Conservation (phyloP, 2,797 vertebrate species). For the Mus spretus region DNA sequence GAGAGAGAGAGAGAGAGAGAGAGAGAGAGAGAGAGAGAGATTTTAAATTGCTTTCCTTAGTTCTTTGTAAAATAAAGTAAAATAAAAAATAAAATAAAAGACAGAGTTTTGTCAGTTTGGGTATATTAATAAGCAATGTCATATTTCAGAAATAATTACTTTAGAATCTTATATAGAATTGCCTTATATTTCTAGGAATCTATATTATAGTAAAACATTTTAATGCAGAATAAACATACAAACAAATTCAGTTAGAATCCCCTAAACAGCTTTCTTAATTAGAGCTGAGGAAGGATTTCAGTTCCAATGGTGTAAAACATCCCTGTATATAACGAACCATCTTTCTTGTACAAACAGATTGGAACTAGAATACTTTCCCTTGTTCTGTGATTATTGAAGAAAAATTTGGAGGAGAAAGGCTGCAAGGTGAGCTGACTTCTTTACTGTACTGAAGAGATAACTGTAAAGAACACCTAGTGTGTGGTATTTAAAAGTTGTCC, state of each 20-base stretch:
- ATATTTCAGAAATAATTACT: background rate
- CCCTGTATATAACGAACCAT: background rate
- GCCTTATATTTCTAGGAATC: constrained; percentile 36
- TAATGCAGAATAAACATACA: constrained; percentile 47
- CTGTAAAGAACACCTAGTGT: constrained; percentile 25
- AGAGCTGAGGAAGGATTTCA: constrained; percentile 9
- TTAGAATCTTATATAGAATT: constrained; percentile 51
- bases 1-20: too few species aligned
- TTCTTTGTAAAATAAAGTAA: constrained; percentile 5
- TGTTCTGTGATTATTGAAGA: background rate
- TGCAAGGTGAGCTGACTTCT: background rate
- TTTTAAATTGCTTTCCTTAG: constrained; percentile 20
- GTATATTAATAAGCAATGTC: background rate
- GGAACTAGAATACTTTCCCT: constrained; percentile 1
- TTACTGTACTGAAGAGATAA: constrained; percentile 35
- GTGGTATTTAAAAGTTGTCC: constrained; percentile 40
- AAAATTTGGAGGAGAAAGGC: background rate
- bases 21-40: background rate
- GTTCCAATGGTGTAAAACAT: background rate
- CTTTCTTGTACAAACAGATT: background rate
- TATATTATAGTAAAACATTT: constrained; percentile 35
- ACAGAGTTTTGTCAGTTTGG: constrained; percentile 20
- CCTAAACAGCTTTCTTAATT: background rate
- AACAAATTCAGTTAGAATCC: constrained; percentile 17
- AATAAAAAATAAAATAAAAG: background rate